These are phyloP conservation scores for Pseudomugil gertrudae DNA, from an alignment of 2,797 vertebrate species.

Conservation along the genomic window DNA sequence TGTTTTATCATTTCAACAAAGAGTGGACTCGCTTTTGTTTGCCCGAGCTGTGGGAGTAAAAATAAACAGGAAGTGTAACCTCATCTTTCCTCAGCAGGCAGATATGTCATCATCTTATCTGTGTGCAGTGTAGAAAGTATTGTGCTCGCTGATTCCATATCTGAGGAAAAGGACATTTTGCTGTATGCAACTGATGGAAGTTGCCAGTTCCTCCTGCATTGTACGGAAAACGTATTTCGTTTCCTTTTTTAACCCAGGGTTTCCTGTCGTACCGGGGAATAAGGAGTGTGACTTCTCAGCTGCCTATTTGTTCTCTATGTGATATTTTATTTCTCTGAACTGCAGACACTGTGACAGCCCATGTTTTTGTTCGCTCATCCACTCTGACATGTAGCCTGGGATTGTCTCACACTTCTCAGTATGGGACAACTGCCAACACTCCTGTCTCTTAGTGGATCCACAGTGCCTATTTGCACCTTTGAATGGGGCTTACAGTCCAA, in stretches of 20 bases:
- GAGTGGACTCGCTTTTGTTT: not conserved
- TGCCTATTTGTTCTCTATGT: slow-evolving; percentile 27
- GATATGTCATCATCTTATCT: not conserved
- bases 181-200: not conserved
- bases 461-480: slow-evolving; percentile 65
- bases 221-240: not conserved
- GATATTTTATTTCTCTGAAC: slow-evolving; percentile 34
- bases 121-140: not conserved
- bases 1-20: not conserved
- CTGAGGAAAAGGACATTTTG: not conserved
- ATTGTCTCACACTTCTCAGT: slow-evolving; percentile 49
- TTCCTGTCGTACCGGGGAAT: not conserved
- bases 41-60: too few relatives aligned
- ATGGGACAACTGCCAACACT: slow-evolving; percentile 61
- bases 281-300: slow-evolving; percentile 13
- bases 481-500: slow-evolving; percentile 49
- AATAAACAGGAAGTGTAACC: too few relatives aligned
- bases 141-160: slow-evolving; percentile 7
- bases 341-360: slow-evolving; percentile 8
- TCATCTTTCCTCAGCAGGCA: not conserved
- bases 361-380: slow-evolving; percentile 35
- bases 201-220: not conserved
- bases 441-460: slow-evolving; percentile 35
- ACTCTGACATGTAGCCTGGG: slow-evolving; percentile 29
- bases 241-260: not conserved